phyloP scores from a whole-genome alignment of 2,888 invertebrate genomes.

The Nebria brevicollis region DNA sequence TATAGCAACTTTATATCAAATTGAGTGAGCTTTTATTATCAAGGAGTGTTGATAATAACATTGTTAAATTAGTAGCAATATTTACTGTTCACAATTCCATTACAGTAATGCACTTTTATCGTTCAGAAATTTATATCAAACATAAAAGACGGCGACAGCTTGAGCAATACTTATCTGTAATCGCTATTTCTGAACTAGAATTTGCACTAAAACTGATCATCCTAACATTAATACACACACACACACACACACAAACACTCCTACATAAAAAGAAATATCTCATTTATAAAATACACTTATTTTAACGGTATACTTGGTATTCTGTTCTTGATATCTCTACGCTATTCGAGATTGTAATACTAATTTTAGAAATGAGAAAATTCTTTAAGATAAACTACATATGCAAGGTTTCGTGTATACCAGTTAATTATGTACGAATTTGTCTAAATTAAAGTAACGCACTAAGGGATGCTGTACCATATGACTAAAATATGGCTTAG shows the following conservation, averaged over 20 bases:
- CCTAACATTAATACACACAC: constrained; percentile 4
- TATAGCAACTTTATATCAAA: background rate
- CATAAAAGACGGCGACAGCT: constrained; percentile 37
- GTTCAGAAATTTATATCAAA: constrained; percentile 34
- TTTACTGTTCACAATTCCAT: constrained; percentile 33
- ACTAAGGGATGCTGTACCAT: background rate
- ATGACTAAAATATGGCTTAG: too few species aligned
- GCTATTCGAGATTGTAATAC: background rate
- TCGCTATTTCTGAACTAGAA: constrained; percentile 21
- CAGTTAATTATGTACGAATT: background rate
- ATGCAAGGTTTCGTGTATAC: background rate
- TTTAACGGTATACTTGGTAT: background rate
- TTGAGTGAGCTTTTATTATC: background rate
- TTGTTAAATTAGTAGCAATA: constrained; percentile 24
- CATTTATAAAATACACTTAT: background rate
- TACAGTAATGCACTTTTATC: constrained; percentile 43
- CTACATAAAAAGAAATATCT: background rate
- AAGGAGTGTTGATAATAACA: constrained; percentile 12
- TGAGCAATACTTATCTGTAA: constrained; percentile 22
- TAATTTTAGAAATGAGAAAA: background rate
- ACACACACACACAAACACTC: background rate
- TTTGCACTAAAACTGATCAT: constrained; percentile 34
- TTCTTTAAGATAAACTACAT: background rate
- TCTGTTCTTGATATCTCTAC: background rate
- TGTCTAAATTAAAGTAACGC: background rate